Percentiles rank a stretch among this genome's conserved stretches.
These are phyloP conservation scores for Helostoma temminkii DNA, from an alignment of 2,797 vertebrate species.

Conservation along the genomic window DNA sequence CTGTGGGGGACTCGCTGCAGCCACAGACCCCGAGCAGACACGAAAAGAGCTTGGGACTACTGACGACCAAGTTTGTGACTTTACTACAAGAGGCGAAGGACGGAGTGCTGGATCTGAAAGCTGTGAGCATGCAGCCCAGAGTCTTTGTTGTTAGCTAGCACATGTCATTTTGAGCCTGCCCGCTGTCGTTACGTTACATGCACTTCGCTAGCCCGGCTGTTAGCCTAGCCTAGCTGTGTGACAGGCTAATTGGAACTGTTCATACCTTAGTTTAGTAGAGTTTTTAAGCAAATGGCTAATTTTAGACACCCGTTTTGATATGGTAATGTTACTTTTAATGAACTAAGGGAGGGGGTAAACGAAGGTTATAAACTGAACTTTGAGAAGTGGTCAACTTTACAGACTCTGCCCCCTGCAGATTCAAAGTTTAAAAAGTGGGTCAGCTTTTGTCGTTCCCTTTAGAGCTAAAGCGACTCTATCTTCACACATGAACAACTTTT, in stretches of 20 bases:
- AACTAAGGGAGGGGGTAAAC: background rate
- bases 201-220: conserved; percentile 63
- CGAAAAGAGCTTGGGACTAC: conserved; percentile 96
- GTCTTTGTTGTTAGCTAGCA: conserved; percentile 82
- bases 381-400: conserved; percentile 50
- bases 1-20: conserved; percentile 88
- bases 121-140: conserved; percentile 81
- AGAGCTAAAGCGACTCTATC: conserved; percentile 37
- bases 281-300: background rate
- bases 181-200: conserved; percentile 57
- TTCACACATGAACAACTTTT: conserved; percentile 69
- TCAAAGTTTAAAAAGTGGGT: conserved; percentile 75
- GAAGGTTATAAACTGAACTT: conserved; percentile 18
- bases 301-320: background rate
- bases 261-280: background rate
- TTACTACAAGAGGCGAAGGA: conserved; percentile 97
- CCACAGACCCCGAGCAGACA: conserved; percentile 93
- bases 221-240: conserved; percentile 72
- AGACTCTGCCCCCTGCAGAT: conserved; percentile 67
- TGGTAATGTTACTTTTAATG: background rate
- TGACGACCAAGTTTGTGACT: conserved; percentile 97
- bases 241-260: conserved; percentile 58
- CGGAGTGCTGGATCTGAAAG: conserved; percentile 96
- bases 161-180: conserved; percentile 71
- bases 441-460: conserved; percentile 73